Evolutionary conservation across 1,140 invertebrate genomes (phyloP), one percentile per base, ranked within the genome.

Genomic region (Leptopilina boulardi): DNA sequence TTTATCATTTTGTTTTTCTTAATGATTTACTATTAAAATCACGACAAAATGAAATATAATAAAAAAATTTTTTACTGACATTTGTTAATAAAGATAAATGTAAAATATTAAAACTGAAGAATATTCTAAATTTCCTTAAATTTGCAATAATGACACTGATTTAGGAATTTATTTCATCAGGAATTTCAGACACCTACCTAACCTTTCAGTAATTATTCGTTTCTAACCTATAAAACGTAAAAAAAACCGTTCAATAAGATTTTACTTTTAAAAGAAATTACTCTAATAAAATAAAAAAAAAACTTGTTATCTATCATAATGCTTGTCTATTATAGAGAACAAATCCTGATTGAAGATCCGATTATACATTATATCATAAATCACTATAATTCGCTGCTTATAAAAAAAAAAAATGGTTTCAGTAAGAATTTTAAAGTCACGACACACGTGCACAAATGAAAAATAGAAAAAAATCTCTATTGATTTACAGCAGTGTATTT

Each of bases 391-490:
- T 34, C 13, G 59, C 30, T 26, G 13, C 26, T 30, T 30, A 11
- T 8, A 11, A n/a, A 23, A 13, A 66, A 23, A 66, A 21, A 66
- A 66, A 30, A n/a, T 11, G 26, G 59, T 66, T 66, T 13, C 23
- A 30, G 21, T n/a, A 66, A 4, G 21, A 23, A 66, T n/a, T 15
- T 10, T 15, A 30, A 26, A 1, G 26, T 15, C 13, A 66, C 23
- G 59, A 66, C 21, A 26, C 59, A 66, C 59, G 59, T 66, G 59
- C 59, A 66, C 23, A 11, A 34, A 34, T 26, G 59, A 30, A 66
- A 66, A 34, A 30, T 30, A 23, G 21, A 59, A 23, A 26, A 56
- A 59, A 59, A 59, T 15, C 13, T 3, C 4, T 8, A 66, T 21
- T 13, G 23, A 3, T n/a, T 30, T 13, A 66, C 13, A 15, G 21